phyloP scores from a whole-genome alignment of 2,113 vertebrate species.

The Maylandia zebra region DNA sequence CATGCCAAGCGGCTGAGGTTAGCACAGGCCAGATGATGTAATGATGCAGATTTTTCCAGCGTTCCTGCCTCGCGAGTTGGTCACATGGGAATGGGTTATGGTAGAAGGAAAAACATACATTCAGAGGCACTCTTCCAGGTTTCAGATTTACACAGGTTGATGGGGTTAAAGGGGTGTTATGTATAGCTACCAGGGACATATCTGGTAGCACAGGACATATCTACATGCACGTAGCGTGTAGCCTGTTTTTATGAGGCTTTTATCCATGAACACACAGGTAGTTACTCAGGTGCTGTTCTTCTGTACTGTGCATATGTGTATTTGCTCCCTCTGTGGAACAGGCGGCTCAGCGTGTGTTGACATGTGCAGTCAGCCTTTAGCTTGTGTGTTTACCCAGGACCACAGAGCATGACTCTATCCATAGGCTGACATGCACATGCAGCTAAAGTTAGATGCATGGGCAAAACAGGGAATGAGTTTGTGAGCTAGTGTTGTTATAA shows the following conservation, averaged over 20 bases:
- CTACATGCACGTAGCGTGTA: background rate
- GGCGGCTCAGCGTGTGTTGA: constrained; percentile 23
- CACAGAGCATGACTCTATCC: constrained; percentile 22
- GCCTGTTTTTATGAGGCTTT: background rate
- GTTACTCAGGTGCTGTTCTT: background rate
- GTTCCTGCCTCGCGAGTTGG: background rate
- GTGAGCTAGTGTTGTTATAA: background rate
- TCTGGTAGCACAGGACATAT: background rate
- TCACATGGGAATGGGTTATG: constrained; percentile 12
- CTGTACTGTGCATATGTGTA: background rate
- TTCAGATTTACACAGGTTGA: background rate
- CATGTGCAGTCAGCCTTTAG: constrained; percentile 33
- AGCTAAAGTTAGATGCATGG: background rate
- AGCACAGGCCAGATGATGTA: constrained; percentile 34
- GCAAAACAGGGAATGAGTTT: background rate
- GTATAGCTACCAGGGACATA: background rate
- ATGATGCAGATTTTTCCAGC: constrained; percentile 19
- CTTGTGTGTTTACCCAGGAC: constrained; percentile 39
- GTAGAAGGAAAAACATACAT: background rate
- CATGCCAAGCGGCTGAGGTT: constrained; percentile 37
- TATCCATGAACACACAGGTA: background rate
- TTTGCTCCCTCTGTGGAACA: background rate
- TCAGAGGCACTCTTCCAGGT: background rate
- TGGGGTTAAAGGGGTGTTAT: background rate
- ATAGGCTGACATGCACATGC: background rate